Evolutionary conservation across 1,140 invertebrate genomes (phyloP).

Genomic region (Drosophila nebulosa): DNA sequence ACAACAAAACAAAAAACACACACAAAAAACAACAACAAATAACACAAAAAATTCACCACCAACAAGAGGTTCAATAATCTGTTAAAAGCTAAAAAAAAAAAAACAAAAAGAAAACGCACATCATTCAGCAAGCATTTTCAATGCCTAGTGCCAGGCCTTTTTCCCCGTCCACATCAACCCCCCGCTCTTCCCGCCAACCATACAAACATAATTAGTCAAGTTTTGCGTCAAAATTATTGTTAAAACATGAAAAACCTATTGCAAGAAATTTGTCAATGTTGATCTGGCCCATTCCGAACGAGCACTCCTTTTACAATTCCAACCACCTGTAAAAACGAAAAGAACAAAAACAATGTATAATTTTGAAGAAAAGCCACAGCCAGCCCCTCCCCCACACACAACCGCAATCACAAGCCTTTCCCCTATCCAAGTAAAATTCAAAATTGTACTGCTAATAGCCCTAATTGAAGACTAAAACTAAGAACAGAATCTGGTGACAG

Average conservation of each 20-base stretch:
- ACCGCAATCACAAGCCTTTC: not conserved
- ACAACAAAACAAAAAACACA: conserved; percentile 30
- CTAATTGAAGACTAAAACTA: not conserved
- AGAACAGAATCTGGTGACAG: not conserved
- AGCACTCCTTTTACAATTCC: conserved; percentile 78
- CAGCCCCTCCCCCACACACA: not conserved
- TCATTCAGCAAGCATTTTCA: not conserved
- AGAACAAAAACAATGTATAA: too few relatives aligned
- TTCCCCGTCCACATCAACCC: not conserved
- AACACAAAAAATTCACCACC: conserved; percentile 24
- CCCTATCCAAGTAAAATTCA: too few relatives aligned
- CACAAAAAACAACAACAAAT: conserved; percentile 26
- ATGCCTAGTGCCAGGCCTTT: not conserved
- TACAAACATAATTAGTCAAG: not conserved
- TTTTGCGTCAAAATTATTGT: conserved; percentile 52
- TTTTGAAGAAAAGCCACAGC: conserved; percentile 24
- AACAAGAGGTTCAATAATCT: conserved; percentile 10
- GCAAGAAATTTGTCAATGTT: conserved; percentile 20
- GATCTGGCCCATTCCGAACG: conserved; percentile 76
- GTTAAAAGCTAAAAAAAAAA: not conserved
- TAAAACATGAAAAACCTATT: conserved; percentile 52
- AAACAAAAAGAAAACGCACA: conserved; percentile 7
- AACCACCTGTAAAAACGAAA: conserved; percentile 65
- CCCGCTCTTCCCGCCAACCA: not conserved
- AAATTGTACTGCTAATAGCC: not conserved